Conservation (phyloP, 2,888 invertebrate genomes). For the Melieria picta region DNA sequence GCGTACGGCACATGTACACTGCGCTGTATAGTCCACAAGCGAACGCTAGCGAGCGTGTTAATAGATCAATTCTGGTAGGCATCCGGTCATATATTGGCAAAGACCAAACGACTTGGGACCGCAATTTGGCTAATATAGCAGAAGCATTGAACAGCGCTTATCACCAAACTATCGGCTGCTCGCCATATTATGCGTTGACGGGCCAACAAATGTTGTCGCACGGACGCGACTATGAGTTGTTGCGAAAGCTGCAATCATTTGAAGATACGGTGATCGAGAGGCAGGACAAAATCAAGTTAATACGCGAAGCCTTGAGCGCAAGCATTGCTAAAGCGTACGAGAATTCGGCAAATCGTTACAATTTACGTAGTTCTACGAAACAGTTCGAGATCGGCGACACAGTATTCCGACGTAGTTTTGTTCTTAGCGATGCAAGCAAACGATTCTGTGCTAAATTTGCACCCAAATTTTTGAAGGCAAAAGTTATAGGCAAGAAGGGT, state of each 20-base stretch:
- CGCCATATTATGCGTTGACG: too few species aligned
- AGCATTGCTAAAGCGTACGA: slow-evolving; percentile 7
- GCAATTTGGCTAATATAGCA: too few species aligned
- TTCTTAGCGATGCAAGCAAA: slow-evolving; percentile 5
- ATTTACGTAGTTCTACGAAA: not conserved
- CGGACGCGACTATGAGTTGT: slow-evolving; percentile 2
- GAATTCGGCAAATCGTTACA: slow-evolving; percentile 8
- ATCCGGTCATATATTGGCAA: too few species aligned
- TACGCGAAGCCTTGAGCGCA: not conserved
- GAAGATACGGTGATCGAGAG: not conserved
- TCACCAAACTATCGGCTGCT: too few species aligned
- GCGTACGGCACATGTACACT: too few species aligned
- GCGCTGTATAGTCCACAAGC: too few species aligned
- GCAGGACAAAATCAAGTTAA: slow-evolving; percentile 4
- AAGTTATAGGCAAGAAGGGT: not conserved
- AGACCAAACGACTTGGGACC: too few species aligned
- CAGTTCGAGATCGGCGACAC: slow-evolving; percentile 2
- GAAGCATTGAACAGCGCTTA: too few species aligned
- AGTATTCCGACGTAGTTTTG: slow-evolving; percentile 6
- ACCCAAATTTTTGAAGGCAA: slow-evolving; percentile 10
- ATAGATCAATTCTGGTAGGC: too few species aligned
- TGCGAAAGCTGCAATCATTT: slow-evolving; percentile 1
- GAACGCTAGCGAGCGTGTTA: too few species aligned
- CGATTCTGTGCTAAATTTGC: slow-evolving; percentile 14
- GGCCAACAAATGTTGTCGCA: slow-evolving; percentile 29